Evolutionary conservation across 1,140 invertebrate species (phyloP).

Genomic region (Drosophila ficusphila): DNA sequence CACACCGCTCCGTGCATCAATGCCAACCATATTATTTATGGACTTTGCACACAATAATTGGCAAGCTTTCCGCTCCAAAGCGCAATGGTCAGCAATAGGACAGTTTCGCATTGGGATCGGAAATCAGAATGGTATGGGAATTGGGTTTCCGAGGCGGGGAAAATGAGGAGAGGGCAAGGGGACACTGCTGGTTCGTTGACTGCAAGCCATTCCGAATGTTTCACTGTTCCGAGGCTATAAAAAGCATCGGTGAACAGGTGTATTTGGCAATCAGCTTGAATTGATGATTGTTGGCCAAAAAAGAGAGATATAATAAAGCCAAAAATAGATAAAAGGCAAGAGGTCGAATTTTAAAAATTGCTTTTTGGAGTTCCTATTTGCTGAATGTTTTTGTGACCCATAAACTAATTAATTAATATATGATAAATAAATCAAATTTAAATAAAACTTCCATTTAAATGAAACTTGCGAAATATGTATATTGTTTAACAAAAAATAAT

Average conservation of each 20-base stretch:
- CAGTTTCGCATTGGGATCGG: slow-evolving; percentile 26
- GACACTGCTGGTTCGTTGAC: slow-evolving; percentile 40
- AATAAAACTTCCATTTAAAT: too few relatives aligned
- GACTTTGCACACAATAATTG: slow-evolving; percentile 73
- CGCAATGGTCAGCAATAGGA: slow-evolving; percentile 14
- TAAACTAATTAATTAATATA: too few relatives aligned
- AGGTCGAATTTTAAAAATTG: too few relatives aligned
- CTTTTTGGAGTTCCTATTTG: too few relatives aligned
- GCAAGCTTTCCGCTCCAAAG: slow-evolving; percentile 54
- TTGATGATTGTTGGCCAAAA: slow-evolving; percentile 17
- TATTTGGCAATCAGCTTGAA: slow-evolving; percentile 21
- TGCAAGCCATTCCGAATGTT: slow-evolving; percentile 26
- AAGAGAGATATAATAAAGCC: background rate
- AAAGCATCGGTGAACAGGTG: slow-evolving; percentile 31
- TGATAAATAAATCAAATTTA: too few relatives aligned
- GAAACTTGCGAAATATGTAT: too few relatives aligned
- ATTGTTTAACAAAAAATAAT: too few relatives aligned
- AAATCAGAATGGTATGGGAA: slow-evolving; percentile 18
- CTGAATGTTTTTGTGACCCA: too few relatives aligned
- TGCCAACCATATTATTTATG: slow-evolving; percentile 62
- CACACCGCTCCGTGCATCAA: slow-evolving; percentile 21
- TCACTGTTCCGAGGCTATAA: slow-evolving; percentile 22
- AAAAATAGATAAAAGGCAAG: background rate
- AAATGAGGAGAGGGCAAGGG: background rate
- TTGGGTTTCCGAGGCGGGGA: background rate